A percentile compares a stretch with the other conserved stretches of the same genome.
phyloP scores from a whole-genome alignment of 64 coral and sea anemone species.

The Exaiptasia diaphana region DNA sequence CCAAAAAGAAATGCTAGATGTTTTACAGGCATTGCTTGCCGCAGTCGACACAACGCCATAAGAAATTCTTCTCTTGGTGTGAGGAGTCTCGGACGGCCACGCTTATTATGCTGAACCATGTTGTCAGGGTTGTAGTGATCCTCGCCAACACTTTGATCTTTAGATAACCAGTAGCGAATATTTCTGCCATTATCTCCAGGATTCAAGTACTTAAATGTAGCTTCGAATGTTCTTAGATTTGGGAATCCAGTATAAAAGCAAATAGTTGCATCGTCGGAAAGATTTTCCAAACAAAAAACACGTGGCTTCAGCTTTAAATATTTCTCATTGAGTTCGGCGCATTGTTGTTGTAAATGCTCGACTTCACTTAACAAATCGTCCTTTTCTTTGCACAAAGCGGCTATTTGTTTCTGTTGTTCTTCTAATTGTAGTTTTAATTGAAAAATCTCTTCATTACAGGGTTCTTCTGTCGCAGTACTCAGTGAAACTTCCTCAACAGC shows the following conservation, averaged over 20 bases:
- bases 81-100: neutral
- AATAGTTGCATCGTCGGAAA: neutral
- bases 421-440: neutral
- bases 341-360: neutral
- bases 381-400: neutral
- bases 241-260: slow-evolving; percentile 20
- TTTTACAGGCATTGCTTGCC: slow-evolving; percentile 21
- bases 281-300: slow-evolving; percentile 15
- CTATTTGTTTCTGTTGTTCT: neutral
- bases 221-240: slow-evolving; percentile 1
- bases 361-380: neutral
- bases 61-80: slow-evolving; percentile 9
- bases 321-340: neutral
- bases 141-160: neutral
- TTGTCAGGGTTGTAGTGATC: neutral
- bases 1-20: slow-evolving; percentile 13
- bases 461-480: no score
- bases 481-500: no score
- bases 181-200: slow-evolving; percentile 30
- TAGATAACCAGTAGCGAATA: slow-evolving; percentile 10
- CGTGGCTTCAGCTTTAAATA: neutral
- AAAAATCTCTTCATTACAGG: neutral
- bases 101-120: neutral
- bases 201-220: slow-evolving; percentile 9
- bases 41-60: slow-evolving; percentile 8